These are phyloP conservation scores for Pteruthius melanotis DNA, from an alignment of 2,113 vertebrate genomes.

Conservation along the genomic window DNA sequence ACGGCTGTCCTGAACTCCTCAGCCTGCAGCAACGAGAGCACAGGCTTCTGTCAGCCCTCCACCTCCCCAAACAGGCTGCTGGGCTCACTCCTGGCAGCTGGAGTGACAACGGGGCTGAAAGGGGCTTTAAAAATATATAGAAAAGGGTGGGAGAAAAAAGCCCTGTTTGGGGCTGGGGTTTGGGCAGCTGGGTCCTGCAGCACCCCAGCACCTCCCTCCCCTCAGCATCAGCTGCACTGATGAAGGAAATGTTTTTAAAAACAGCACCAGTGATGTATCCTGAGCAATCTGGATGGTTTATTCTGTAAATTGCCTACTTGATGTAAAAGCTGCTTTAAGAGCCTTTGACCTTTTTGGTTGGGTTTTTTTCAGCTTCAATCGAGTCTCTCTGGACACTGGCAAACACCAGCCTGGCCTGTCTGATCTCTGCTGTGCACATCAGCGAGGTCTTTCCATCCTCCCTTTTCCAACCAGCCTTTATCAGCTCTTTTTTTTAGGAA, in stretches of 20 bases:
- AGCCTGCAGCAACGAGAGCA: constrained; percentile 71
- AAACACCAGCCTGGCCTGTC: not conserved
- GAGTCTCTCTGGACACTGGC: not conserved
- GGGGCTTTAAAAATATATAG: not conserved
- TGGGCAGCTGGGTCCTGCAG: not conserved
- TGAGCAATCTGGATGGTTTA: not conserved
- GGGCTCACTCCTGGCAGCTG: not conserved
- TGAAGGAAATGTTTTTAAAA: not conserved
- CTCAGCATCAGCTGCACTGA: not conserved
- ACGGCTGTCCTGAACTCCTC: constrained; percentile 92
- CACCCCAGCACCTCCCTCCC: fast-evolving
- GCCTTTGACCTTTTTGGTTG: not conserved
- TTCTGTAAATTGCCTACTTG: not conserved
- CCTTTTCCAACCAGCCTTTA: not conserved
- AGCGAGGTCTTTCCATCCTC: not conserved
- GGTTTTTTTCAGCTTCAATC: fast-evolving
- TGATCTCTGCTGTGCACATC: not conserved
- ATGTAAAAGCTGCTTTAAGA: not conserved
- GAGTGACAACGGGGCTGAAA: not conserved
- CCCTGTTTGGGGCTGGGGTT: not conserved
- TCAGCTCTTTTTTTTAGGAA: not conserved
- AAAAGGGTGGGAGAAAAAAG: not conserved
- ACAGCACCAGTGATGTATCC: not conserved
- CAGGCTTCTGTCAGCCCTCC: fast-evolving
- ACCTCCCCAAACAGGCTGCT: fast-evolving